Percentiles rank a stretch among this genome's conserved stretches.
phyloP scores from a whole-genome alignment of 1,140 invertebrate genomes.

The Theocolax elegans region DNA sequence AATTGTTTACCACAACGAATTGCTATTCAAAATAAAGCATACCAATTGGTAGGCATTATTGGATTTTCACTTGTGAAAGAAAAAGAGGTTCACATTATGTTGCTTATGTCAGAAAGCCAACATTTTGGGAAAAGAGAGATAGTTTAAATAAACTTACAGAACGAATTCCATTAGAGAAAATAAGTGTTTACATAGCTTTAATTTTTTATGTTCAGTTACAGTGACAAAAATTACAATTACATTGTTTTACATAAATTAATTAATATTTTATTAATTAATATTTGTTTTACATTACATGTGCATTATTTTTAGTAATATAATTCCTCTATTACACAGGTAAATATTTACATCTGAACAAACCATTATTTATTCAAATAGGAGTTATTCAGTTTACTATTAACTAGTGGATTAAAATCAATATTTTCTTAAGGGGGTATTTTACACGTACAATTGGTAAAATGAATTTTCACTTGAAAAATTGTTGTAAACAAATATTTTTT shows the following conservation, averaged over 20 bases:
- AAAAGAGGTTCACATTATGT: background rate
- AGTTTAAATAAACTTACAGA: background rate
- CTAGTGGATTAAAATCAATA: no score
- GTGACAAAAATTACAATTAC: background rate
- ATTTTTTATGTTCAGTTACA: background rate
- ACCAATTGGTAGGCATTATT: background rate
- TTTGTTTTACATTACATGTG: background rate
- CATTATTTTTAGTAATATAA: background rate
- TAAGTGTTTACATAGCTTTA: background rate
- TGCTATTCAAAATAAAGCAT: background rate
- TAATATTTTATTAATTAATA: background rate
- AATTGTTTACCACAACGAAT: background rate
- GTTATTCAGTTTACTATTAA: no score
- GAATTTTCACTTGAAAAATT: no score
- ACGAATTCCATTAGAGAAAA: background rate
- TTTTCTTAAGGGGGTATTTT: no score
- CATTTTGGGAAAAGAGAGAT: background rate
- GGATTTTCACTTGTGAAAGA: background rate
- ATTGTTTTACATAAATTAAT: background rate
- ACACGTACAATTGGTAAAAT: no score
- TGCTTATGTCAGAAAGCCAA: background rate
- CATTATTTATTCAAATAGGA: background rate
- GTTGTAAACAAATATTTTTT: no score
- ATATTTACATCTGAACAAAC: background rate
- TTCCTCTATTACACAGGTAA: background rate